Evolutionary conservation across 2,113 vertebrate genomes (phyloP), one percentile per base, ranked within the genome.

Genomic region (Toxotes jaculatrix): DNA sequence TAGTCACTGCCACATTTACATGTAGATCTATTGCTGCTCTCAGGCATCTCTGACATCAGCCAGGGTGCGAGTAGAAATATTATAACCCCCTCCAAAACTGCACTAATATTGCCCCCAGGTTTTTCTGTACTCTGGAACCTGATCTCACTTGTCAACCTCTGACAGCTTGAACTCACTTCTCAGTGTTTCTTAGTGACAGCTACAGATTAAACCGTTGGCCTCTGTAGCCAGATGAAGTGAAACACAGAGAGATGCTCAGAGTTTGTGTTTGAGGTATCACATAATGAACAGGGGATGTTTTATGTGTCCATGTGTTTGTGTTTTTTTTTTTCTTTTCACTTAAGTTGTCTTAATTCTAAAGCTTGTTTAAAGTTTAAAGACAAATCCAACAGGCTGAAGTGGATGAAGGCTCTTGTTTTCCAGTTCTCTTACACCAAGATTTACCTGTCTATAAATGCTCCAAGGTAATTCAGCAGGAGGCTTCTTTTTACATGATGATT

Each of bases 221-320:
- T 93, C 92, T 94, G 92, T 75, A 84, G 59, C 83, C 82, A 31
- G 94, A 95, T 90, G 59, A 77, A 70, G 32, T 66, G 75, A 94
- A 63, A 92, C 66, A 0, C 64, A 23, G 45, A 57, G 77, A 62
- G 49, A 45, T 0, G 0, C 57, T 80, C 47, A 23, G 82, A 27
- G 60, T 61, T 32, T 55, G 40, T 19, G 49, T 67, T 61, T 47
- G 60, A 68, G 49, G 17, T 14, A 4, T 72, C 10, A 8, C 8
- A 67, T 3, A 17, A 23, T 13, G 14, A 14, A 21, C 73, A 64
- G 31, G 40, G 65, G 32, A 63, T 27, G 32, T 59, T 17, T 27
- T n/a, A 21, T 57, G 64, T 55, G 8, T 12, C 10, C 10, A 34
- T 38, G 47, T 32, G 16, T 57, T 27, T 59, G 8, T 53, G 51